These are phyloP conservation scores for Branchipolynoe longqiensis DNA, from an alignment of 2,888 invertebrate genomes.

Conservation along the genomic window DNA sequence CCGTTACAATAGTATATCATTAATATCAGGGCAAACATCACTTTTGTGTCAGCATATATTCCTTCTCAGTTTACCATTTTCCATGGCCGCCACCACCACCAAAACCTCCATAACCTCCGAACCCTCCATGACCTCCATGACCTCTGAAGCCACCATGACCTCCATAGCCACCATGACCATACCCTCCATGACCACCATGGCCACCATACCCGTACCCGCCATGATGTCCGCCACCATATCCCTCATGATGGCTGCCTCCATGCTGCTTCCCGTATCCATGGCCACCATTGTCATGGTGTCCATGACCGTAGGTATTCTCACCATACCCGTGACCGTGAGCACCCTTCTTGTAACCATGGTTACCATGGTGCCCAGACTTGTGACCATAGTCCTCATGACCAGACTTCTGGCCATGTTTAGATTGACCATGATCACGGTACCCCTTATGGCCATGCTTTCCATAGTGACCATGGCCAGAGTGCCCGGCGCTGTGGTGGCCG, in stretches of 20 bases:
- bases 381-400: not conserved
- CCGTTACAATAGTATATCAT: no score
- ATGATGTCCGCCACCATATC: not conserved
- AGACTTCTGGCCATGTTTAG: not conserved
- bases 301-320: not conserved
- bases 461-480: not conserved
- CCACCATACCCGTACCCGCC: not conserved
- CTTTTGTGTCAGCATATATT: no score
- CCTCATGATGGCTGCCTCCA: not conserved
- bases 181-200: not conserved
- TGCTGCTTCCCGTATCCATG: not conserved
- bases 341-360: not conserved
- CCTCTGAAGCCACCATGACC: not conserved
- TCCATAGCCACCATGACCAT: not conserved
- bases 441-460: not conserved
- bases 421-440: not conserved
- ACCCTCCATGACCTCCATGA: not conserved
- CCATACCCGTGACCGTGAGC: not conserved
- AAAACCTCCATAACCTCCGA: no score
- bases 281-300: not conserved
- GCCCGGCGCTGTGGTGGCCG: not conserved
- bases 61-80: no score
- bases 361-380: not conserved
- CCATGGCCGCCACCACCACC: no score
- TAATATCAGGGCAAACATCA: no score